Evolutionary conservation across 2,113 vertebrate genomes (phyloP), one percentile per base, ranked within the genome.

Genomic region (Oplegnathus fasciatus): DNA sequence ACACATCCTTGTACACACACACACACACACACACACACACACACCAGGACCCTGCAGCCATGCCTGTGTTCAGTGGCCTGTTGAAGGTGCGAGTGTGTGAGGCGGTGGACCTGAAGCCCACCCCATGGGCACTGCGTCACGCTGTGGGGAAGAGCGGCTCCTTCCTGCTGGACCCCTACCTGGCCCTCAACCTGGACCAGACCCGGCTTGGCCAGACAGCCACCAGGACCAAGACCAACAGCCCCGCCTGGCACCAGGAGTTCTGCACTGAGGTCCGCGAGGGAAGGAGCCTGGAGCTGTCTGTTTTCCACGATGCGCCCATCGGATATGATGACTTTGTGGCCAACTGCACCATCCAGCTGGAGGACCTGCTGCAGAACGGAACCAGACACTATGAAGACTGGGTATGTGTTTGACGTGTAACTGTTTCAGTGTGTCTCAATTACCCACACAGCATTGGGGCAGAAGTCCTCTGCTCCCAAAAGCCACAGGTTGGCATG

Each of bases 241-340:
- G 97, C 84, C 98, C 98, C 1, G 96, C 97, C 82, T 99, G 98
- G 98, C 96, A 99, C 50, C 98, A 99, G 85, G 98, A 99, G 90
- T 99, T 99, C 94, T 98, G 98, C 92, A 99, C 98, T 0, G 98
- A 99, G 69, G 98, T 99, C 80, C 96, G 96, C 30, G 98, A 99
- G 73, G 98, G 98, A 79, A 95, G 97, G 93, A 98, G 97, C 91
- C 97, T 99, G 86, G 98, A 99, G 94, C 94, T 99, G 95, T 98
- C 98, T 0, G 98, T 99, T 72, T 99, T 99, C 95, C 98, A 99
- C 6, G 98, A 99, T 88, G 97, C 98, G 58, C 98, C 98, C 88
- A 99, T 99, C 34, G 98, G 98, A 86, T 99, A 99, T 78, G 98
- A 99, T 13, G 98, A 99, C 95, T 99, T 99, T 86, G 98, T 99